Conservation (phyloP, 1,140 invertebrate species). For the Chironomus striatipennis region DNA sequence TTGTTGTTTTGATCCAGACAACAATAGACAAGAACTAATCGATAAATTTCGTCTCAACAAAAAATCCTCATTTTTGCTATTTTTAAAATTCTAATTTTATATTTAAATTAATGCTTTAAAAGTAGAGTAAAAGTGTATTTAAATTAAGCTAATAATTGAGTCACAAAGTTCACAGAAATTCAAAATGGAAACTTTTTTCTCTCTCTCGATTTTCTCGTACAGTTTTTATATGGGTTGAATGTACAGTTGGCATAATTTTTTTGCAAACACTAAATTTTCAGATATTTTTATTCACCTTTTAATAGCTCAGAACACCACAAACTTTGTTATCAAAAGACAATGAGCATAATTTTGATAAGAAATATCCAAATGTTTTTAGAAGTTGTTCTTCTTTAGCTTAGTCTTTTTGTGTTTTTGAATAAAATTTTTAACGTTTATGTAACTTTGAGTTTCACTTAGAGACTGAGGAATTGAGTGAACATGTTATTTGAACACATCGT, state of each 20-base stretch:
- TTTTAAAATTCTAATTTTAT: neutral
- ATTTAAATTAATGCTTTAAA: neutral
- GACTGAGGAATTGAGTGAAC: neutral
- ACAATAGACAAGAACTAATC: neutral
- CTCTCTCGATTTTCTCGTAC: too few relatives aligned
- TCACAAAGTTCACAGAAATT: neutral
- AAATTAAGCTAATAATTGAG: neutral
- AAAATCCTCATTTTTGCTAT: neutral
- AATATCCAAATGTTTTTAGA: neutral
- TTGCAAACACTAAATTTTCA: neutral
- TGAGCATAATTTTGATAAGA: neutral
- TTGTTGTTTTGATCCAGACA: neutral
- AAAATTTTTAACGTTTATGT: neutral
- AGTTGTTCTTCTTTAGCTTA: neutral
- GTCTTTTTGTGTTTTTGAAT: neutral
- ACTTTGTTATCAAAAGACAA: neutral
- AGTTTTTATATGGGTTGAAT: neutral
- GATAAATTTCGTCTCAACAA: neutral
- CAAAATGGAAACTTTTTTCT: neutral
- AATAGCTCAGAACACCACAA: neutral
- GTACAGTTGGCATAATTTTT: slow-evolving; percentile 1
- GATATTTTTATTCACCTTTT: neutral
- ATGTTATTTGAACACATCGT: neutral
- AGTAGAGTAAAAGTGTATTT: neutral
- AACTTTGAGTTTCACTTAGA: neutral